phyloP scores from a whole-genome alignment of 2,113 vertebrate genomes.

The Hiodon tergisus region DNA sequence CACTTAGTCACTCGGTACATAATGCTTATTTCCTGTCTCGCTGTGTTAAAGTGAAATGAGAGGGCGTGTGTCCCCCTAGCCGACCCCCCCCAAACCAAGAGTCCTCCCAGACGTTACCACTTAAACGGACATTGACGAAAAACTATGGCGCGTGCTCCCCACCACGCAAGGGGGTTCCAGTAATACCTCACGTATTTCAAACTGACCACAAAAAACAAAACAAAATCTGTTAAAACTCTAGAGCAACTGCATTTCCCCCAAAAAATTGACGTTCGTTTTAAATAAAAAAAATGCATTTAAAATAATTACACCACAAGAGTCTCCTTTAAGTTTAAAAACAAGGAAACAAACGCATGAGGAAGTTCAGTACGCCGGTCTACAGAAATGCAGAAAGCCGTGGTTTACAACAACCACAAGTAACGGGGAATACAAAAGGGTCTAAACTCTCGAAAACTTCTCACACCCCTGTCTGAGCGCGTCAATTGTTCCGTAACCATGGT shows the following conservation, averaged over 20 bases:
- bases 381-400: too few species aligned
- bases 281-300: too few species aligned
- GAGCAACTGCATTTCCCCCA: too few species aligned
- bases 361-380: too few species aligned
- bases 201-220: too few species aligned
- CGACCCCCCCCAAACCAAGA: neutral
- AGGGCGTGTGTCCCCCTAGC: neutral
- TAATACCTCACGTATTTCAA: too few species aligned
- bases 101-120: slow-evolving; percentile 1
- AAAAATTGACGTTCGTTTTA: too few species aligned
- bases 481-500: slow-evolving; percentile 12
- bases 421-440: neutral
- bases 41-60: slow-evolving; percentile 16
- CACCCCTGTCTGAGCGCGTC: neutral
- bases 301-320: too few species aligned
- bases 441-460: neutral
- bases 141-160: neutral
- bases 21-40: slow-evolving; percentile 8
- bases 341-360: too few species aligned
- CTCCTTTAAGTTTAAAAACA: too few species aligned
- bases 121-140: slow-evolving; percentile 19
- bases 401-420: neutral
- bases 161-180: too few species aligned
- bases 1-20: neutral
- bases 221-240: too few species aligned